A percentile compares a stretch with the other conserved stretches of the same genome.
phyloP scores from a whole-genome alignment of 2,797 vertebrate genomes.

The Coendou prehensilis region DNA sequence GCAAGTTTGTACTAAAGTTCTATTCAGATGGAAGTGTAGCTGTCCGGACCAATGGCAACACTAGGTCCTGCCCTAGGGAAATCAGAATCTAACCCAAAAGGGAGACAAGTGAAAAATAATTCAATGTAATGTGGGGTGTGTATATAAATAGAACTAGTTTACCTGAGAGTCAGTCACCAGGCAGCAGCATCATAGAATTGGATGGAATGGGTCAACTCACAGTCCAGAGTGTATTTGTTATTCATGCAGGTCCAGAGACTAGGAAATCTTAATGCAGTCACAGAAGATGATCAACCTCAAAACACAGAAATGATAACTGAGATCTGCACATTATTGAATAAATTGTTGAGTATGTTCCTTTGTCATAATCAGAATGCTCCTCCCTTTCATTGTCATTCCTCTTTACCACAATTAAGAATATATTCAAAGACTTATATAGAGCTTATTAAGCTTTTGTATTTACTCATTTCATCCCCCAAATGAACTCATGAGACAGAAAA shows the following conservation, averaged over 20 bases:
- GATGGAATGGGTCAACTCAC: not conserved
- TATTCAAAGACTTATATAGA: not conserved
- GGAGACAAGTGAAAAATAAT: not conserved
- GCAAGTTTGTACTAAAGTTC: not conserved
- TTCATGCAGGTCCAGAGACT: not conserved
- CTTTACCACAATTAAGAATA: not conserved
- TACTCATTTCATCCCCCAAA: slow-evolving; percentile 30
- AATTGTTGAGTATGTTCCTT: not conserved
- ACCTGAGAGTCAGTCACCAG: not conserved
- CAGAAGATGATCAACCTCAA: not conserved
- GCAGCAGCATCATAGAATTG: not conserved
- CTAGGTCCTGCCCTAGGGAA: not conserved
- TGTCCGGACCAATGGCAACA: not conserved
- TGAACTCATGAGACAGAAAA: slow-evolving; percentile 9
- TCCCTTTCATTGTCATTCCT: not conserved
- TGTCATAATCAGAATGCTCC: not conserved
- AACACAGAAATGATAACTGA: not conserved
- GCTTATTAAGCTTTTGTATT: not conserved
- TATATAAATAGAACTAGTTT: not conserved
- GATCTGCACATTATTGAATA: not conserved
- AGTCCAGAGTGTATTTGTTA: not conserved
- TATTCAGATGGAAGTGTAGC: not conserved
- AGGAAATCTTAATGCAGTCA: not conserved
- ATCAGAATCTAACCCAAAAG: not conserved
- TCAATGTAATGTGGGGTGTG: not conserved